A percentile compares a stretch with the other conserved stretches of the same genome.
Evolutionary conservation across 2,113 vertebrate species (phyloP).

Genomic region (Lagopus leucura): DNA sequence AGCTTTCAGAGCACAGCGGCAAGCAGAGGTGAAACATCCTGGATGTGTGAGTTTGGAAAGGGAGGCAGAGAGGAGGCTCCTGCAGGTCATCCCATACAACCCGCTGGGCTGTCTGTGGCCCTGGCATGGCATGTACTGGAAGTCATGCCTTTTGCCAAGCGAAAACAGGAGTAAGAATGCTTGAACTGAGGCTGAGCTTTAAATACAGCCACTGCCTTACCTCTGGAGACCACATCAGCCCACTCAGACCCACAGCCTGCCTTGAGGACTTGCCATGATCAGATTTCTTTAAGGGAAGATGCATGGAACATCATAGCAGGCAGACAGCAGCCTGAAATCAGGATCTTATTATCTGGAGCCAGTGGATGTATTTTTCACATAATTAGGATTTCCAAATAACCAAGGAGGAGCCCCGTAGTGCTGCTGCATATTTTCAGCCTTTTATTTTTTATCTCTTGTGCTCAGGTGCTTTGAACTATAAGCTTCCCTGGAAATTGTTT

Average conservation of each 20-base stretch:
- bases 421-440: background rate
- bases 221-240: background rate
- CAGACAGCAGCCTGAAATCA: background rate
- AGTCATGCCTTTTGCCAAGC: accelerated
- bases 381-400: background rate
- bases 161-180: background rate
- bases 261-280: accelerated
- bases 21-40: background rate
- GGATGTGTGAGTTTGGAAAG: background rate
- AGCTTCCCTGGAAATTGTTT: background rate
- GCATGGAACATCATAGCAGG: accelerated
- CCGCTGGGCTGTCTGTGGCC: background rate
- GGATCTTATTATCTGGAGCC: background rate
- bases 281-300: background rate
- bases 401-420: accelerated
- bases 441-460: background rate
- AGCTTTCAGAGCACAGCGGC: background rate
- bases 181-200: accelerated
- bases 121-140: accelerated
- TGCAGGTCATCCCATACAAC: accelerated
- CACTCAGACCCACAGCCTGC: background rate
- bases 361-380: background rate
- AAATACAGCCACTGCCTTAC: background rate
- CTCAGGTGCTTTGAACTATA: background rate
- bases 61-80: background rate